These are phyloP conservation scores for Montipora foliosa DNA, from an alignment of 64 coral and sea anemone genomes.

Conservation along the genomic window DNA sequence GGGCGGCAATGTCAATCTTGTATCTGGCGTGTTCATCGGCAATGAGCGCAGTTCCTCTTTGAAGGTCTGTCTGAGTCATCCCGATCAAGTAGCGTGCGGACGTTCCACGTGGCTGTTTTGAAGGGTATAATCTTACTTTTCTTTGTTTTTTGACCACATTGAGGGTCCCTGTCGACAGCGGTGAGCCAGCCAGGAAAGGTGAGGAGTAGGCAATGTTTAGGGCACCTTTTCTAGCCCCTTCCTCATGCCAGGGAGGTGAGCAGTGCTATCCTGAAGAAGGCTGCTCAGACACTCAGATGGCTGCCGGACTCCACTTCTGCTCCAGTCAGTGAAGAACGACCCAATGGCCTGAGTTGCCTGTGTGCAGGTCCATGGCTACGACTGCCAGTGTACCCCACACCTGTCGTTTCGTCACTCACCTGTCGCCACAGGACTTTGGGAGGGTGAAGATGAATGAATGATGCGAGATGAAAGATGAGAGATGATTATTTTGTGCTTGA, in stretches of 20 bases:
- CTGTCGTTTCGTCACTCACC: too few relatives aligned
- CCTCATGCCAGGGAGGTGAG: background rate
- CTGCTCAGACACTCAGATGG: background rate
- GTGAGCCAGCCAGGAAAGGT: too few relatives aligned
- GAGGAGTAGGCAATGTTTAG: too few relatives aligned
- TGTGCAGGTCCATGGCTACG: too few relatives aligned
- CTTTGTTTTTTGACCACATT: too few relatives aligned
- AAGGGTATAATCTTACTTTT: too few relatives aligned
- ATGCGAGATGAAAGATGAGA: background rate
- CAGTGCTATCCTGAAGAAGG: background rate
- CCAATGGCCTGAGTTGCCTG: too few relatives aligned
- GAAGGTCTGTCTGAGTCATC: background rate
- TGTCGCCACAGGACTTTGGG: too few relatives aligned
- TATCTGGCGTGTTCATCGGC: conserved; percentile 20
- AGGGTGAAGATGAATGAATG: background rate
- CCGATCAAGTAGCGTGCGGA: conserved; percentile 1
- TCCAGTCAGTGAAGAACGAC: too few relatives aligned
- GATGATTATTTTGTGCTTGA: conserved; percentile 63
- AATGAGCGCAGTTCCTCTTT: conserved; percentile 37
- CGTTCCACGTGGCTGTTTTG: background rate
- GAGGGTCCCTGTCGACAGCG: too few relatives aligned
- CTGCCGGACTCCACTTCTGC: too few relatives aligned
- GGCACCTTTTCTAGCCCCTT: background rate
- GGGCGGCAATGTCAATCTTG: background rate
- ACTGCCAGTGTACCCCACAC: too few relatives aligned